phyloP scores from a whole-genome alignment of 1,140 invertebrate genomes.

The Pygmarrhopalites habei region DNA sequence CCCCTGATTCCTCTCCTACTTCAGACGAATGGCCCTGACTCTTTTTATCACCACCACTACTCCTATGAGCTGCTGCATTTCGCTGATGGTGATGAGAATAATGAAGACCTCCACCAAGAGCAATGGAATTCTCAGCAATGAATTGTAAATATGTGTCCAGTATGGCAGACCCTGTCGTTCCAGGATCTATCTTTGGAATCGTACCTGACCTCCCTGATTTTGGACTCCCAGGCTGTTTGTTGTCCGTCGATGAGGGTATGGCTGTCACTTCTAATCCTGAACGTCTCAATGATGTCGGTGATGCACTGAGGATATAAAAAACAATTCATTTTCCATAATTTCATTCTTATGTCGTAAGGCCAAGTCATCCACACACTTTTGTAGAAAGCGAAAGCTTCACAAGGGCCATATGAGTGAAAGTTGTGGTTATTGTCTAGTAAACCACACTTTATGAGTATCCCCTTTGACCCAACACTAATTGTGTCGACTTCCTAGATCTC shows the following conservation, averaged over 20 bases:
- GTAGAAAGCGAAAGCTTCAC: no score
- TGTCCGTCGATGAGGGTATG: background rate
- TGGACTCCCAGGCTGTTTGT: constrained; percentile 7
- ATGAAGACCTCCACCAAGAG: constrained; percentile 12
- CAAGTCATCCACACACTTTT: no score
- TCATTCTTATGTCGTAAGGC: background rate
- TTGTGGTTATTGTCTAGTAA: no score
- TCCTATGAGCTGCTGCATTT: constrained; percentile 3
- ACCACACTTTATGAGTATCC: no score
- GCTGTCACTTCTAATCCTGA: constrained; percentile 16
- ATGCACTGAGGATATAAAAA: constrained; percentile 2
- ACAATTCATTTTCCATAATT: constrained; percentile 3
- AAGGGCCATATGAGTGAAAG: no score
- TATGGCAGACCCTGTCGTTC: constrained; percentile 62
- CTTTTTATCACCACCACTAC: constrained; percentile 5
- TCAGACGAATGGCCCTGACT: constrained; percentile 9
- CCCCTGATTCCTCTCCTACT: constrained; percentile 21
- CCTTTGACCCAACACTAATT: no score
- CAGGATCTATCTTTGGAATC: constrained; percentile 18
- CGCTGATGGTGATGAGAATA: constrained; percentile 1
- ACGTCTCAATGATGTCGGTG: constrained; percentile 8
- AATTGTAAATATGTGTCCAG: constrained; percentile 76
- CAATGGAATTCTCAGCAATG: constrained; percentile 61
- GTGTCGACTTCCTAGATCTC: no score
- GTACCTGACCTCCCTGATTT: constrained; percentile 7